Percentiles rank a stretch among this genome's conserved stretches.
Evolutionary conservation across 2,113 vertebrate species (phyloP).

Genomic region (Notarius quadriscutis): DNA sequence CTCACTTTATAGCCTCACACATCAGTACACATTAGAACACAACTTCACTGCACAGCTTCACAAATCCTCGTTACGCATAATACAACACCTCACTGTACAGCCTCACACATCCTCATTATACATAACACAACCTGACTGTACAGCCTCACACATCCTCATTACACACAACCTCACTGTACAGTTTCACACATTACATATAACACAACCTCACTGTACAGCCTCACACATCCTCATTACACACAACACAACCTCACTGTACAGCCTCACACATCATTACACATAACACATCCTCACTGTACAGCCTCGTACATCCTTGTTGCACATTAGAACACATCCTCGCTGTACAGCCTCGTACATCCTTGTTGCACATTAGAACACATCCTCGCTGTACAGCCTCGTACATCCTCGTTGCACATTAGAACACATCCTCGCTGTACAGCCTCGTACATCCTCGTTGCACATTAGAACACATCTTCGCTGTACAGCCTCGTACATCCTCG

Average conservation of each 20-base stretch:
- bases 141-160: background rate
- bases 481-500: too few species aligned
- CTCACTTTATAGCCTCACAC: background rate
- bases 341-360: too few species aligned
- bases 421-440: too few species aligned
- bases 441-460: too few species aligned
- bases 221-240: background rate
- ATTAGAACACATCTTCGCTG: too few species aligned
- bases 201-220: background rate
- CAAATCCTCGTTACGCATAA: background rate
- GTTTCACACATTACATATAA: background rate
- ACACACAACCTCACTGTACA: background rate
- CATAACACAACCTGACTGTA: background rate
- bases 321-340: too few species aligned
- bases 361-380: too few species aligned
- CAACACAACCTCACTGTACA: background rate
- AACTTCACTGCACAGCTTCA: background rate
- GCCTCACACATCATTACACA: background rate
- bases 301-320: too few species aligned
- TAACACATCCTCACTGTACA: background rate
- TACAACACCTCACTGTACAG: background rate
- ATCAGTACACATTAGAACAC: constrained; percentile 1
- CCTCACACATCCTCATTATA: background rate
- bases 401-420: too few species aligned
- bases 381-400: too few species aligned